phyloP scores from a whole-genome alignment of 2,797 vertebrate species.

The Cheirogaleus major region DNA sequence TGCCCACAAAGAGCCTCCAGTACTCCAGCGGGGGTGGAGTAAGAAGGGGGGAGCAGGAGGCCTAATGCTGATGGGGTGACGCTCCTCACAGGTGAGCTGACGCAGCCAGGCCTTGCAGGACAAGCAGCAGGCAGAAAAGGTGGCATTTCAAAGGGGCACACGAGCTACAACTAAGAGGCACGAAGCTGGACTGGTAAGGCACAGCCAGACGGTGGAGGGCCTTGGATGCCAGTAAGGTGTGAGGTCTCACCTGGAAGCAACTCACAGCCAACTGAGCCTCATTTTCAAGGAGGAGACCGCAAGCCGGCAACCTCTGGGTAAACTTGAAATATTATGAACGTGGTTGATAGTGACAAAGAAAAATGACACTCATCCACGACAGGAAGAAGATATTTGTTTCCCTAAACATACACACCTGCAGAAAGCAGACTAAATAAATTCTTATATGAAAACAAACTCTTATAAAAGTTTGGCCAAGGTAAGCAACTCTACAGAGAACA shows the following conservation, averaged over 20 bases:
- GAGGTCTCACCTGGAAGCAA: not conserved
- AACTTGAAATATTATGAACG: not conserved
- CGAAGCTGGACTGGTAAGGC: not conserved
- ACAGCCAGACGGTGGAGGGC: accelerated
- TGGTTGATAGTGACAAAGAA: not conserved
- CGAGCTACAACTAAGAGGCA: not conserved
- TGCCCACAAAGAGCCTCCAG: not conserved
- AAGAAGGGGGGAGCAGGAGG: accelerated
- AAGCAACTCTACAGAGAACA: not conserved
- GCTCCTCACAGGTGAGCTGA: accelerated
- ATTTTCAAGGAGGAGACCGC: not conserved
- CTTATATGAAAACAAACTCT: not conserved
- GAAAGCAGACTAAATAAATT: not conserved
- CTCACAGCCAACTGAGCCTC: not conserved
- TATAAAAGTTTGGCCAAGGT: not conserved
- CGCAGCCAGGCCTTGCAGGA: too few relatives aligned
- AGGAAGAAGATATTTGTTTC: not conserved
- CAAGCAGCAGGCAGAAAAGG: accelerated
- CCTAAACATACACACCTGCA: not conserved
- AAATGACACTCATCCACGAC: accelerated
- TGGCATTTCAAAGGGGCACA: not conserved
- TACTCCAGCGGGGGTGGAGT: not conserved
- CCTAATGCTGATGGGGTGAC: not conserved
- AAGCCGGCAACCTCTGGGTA: not conserved
- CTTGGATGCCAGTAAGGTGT: accelerated